Conservation (phyloP, 2,888 invertebrate species). For the Spicauda simplicius region DNA sequence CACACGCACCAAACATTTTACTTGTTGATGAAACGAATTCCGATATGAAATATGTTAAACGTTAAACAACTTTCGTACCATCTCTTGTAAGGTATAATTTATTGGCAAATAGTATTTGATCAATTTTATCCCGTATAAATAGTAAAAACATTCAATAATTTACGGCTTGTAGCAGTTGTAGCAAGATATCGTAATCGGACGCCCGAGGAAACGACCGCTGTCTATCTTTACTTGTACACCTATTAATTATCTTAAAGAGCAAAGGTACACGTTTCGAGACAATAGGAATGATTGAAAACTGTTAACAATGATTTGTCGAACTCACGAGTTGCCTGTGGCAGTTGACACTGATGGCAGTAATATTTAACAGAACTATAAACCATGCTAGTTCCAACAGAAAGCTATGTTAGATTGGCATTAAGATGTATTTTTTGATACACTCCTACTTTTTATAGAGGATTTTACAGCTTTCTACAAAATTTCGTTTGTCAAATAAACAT, state of each 20-base stretch:
- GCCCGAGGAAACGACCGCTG: constrained; percentile 30
- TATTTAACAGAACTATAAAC: neutral
- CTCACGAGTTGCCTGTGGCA: constrained; percentile 5
- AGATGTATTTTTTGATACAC: too few relatives aligned
- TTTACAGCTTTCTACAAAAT: too few relatives aligned
- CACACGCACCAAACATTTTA: constrained; percentile 27
- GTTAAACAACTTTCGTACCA: constrained; percentile 31
- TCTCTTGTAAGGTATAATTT: constrained; percentile 32
- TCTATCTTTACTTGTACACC: constrained; percentile 29
- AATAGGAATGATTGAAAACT: constrained; percentile 28
- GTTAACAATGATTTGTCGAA: constrained; percentile 20
- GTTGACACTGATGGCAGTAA: constrained; percentile 5
- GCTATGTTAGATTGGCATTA: too few relatives aligned
- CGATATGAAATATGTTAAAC: constrained; percentile 30
- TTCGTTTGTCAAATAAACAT: too few relatives aligned
- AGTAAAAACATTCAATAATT: constrained; percentile 27
- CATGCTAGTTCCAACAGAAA: neutral
- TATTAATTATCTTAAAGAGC: constrained; percentile 27
- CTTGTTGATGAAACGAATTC: constrained; percentile 35
- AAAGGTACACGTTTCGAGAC: constrained; percentile 17
- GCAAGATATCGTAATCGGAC: constrained; percentile 32
- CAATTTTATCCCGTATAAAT: constrained; percentile 29
- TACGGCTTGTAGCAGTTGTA: constrained; percentile 13
- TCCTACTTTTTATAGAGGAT: too few relatives aligned
- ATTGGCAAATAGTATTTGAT: constrained; percentile 33